A percentile compares a stretch with the other conserved stretches of the same genome.
phyloP scores from a whole-genome alignment of 2,113 vertebrate genomes.

The Sebastes fasciatus region DNA sequence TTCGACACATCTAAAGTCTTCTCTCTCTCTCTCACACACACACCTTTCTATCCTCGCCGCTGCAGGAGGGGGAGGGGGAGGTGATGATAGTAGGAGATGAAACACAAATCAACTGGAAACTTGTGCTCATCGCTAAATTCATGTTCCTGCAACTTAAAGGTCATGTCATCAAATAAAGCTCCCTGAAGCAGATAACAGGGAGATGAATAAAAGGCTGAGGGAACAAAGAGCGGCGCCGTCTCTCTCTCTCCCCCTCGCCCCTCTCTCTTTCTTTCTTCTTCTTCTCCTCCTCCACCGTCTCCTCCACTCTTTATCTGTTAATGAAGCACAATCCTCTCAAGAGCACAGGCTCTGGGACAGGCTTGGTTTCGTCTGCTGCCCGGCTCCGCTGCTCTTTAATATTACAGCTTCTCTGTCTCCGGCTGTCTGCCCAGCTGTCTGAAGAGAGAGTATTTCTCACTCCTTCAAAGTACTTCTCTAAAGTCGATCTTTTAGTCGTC shows the following conservation, averaged over 20 bases:
- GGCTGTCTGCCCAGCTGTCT: conserved; percentile 32
- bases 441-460: background rate
- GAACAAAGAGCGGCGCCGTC: conserved; percentile 60
- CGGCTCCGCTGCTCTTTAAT: conserved; percentile 48
- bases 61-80: background rate
- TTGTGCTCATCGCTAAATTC: conserved; percentile 49
- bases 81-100: conserved; percentile 22
- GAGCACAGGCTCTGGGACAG: conserved; percentile 51
- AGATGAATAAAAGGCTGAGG: conserved; percentile 53
- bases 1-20: background rate
- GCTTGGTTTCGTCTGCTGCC: conserved; percentile 2
- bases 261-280: conserved; percentile 18
- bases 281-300: conserved; percentile 46
- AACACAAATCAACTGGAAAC: conserved; percentile 32
- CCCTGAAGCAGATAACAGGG: conserved; percentile 48
- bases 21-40: background rate
- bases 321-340: conserved; percentile 73
- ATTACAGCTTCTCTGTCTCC: conserved; percentile 16
- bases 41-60: conserved; percentile 6
- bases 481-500: background rate
- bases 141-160: conserved; percentile 55
- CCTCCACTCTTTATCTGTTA: conserved; percentile 69
- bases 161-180: conserved; percentile 59
- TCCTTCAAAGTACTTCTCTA: background rate
- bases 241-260: conserved; percentile 2